Conservation (phyloP, 1,140 invertebrate genomes). For the Drosophila nigrodunni region DNA sequence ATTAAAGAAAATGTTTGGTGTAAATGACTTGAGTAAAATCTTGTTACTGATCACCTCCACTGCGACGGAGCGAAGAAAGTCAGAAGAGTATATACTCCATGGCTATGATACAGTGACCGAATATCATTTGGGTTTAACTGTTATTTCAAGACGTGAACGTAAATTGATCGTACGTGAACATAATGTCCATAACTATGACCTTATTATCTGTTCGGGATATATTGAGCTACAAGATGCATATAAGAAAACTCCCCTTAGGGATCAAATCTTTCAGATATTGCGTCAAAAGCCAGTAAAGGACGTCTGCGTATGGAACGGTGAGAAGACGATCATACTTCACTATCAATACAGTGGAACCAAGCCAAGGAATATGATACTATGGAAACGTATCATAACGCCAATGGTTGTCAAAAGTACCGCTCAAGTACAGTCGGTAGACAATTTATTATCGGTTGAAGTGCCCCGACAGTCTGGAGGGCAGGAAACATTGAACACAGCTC, state of each 20-base stretch:
- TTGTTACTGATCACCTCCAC: conserved; percentile 14
- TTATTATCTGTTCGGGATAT: conserved; percentile 6
- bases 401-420: background rate
- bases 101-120: conserved; percentile 1
- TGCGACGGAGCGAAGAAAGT: background rate
- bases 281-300: background rate
- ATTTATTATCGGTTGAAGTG: background rate
- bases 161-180: conserved; percentile 1
- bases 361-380: background rate
- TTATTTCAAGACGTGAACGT: background rate
- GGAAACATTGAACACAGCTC: background rate
- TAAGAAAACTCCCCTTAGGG: background rate
- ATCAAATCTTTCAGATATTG: conserved; percentile 3
- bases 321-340: background rate
- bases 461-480: background rate
- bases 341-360: background rate
- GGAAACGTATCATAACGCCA: background rate
- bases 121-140: conserved; percentile 3
- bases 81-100: background rate
- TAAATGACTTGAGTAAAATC: background rate
- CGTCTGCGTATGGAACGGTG: background rate
- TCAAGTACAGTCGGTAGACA: background rate
- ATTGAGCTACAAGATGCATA: background rate
- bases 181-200: background rate
- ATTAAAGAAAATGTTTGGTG: background rate